phyloP scores from a whole-genome alignment of 2,888 invertebrate genomes.

The Antheraea yamamai region DNA sequence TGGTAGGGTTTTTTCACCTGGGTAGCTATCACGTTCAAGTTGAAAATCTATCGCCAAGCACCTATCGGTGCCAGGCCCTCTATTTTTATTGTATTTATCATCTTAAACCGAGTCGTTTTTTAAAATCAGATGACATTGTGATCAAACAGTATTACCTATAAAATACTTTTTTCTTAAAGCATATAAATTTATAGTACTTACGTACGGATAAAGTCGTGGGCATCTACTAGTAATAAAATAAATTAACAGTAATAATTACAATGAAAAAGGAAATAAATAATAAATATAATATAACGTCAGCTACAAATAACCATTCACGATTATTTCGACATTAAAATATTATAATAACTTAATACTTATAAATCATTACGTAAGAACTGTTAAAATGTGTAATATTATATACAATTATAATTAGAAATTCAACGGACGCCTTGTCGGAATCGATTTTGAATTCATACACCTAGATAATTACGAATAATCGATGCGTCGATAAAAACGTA shows the following conservation, averaged over 20 bases:
- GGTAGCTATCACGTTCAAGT: no score
- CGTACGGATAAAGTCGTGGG: neutral
- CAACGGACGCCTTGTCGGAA: constrained; percentile 1
- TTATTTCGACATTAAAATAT: neutral
- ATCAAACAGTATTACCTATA: no score
- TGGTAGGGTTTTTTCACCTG: no score
- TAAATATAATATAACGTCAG: neutral
- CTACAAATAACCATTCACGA: neutral
- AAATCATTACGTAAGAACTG: neutral
- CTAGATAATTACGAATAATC: neutral
- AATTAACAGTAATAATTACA: neutral
- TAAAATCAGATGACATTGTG: no score
- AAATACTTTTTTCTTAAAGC: neutral
- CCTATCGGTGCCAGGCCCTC: no score
- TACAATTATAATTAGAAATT: constrained; percentile 23
- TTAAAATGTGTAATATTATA: neutral
- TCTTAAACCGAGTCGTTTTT: no score
- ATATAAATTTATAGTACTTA: neutral
- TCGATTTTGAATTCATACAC: neutral
- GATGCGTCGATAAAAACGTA: neutral
- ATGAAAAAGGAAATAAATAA: neutral
- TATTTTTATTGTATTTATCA: no score
- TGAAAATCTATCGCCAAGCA: no score
- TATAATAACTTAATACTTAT: neutral
- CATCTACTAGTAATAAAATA: neutral